Percentiles rank a stretch among this genome's conserved stretches.
Conservation (phyloP, 2,888 invertebrate species). For the Mamestra brassicae region DNA sequence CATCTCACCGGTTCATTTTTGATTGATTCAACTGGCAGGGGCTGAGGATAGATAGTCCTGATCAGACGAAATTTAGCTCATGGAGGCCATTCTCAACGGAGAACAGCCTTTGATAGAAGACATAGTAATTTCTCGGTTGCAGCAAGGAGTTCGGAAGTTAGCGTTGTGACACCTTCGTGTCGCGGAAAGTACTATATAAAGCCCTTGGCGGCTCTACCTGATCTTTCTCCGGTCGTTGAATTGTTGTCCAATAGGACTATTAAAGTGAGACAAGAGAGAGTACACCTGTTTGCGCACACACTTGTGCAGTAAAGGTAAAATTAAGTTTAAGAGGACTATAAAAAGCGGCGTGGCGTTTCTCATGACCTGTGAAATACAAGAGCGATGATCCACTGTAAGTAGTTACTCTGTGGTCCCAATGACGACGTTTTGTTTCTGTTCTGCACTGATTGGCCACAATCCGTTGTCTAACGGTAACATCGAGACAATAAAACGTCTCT, state of each 20-base stretch:
- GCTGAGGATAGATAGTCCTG: no score
- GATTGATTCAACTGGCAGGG: no score
- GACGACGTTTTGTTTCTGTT: slow-evolving; percentile 80
- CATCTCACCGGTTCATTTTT: no score
- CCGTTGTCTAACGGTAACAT: slow-evolving; percentile 77
- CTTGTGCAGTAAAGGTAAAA: no score
- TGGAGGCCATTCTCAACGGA: no score
- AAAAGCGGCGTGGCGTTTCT: background rate
- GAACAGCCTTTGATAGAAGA: no score
- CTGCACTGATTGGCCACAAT: slow-evolving; percentile 82
- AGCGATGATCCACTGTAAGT: slow-evolving; percentile 14
- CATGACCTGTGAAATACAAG: background rate
- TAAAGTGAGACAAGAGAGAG: background rate
- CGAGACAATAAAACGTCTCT: slow-evolving; percentile 78
- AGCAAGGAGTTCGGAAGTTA: background rate
- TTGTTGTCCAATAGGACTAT: background rate
- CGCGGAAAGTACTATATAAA: no score
- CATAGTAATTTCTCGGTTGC: no score
- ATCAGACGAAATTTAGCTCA: no score
- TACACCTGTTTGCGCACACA: no score
- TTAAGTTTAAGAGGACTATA: background rate
- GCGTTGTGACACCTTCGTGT: no score
- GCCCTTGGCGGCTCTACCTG: no score
- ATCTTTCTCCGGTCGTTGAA: background rate
- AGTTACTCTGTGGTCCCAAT: slow-evolving; percentile 44